Evolutionary conservation across 2,797 vertebrate species (phyloP).

Genomic region (Crypturellus tataupa): DNA sequence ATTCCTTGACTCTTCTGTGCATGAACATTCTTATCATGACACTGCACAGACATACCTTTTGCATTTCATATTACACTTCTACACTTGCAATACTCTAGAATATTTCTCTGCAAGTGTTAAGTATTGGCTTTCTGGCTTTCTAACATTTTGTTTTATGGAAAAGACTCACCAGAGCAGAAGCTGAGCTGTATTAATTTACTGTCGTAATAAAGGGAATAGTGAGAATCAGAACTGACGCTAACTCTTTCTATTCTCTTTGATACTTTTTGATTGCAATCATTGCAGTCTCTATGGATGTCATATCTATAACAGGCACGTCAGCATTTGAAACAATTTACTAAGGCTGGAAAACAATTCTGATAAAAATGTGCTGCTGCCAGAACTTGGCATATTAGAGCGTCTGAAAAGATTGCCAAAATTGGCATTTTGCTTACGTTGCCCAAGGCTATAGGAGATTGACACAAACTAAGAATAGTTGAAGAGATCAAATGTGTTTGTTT

Average conservation of each 20-base stretch:
- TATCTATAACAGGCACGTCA: slow-evolving; percentile 32
- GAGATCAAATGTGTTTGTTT: slow-evolving; percentile 67
- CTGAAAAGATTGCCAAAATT: slow-evolving; percentile 72
- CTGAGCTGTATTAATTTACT: slow-evolving; percentile 44
- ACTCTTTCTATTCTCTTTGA: slow-evolving; percentile 4
- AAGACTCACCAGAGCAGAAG: slow-evolving; percentile 48
- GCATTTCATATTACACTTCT: slow-evolving; percentile 13
- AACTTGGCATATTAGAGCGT: slow-evolving; percentile 71
- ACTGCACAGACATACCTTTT: neutral
- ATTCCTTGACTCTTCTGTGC: neutral
- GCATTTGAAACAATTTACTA: slow-evolving; percentile 59
- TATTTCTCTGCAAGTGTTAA: slow-evolving; percentile 38
- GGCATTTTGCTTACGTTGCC: slow-evolving; percentile 69
- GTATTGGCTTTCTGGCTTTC: neutral
- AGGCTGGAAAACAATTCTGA: slow-evolving; percentile 71
- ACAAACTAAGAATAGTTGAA: slow-evolving; percentile 74
- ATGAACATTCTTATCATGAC: slow-evolving; percentile 24
- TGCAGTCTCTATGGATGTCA: slow-evolving; percentile 31
- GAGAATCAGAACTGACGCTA: slow-evolving; percentile 55
- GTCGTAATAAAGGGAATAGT: slow-evolving; percentile 34
- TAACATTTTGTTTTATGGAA: slow-evolving; percentile 38
- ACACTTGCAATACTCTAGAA: slow-evolving; percentile 24
- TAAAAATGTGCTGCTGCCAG: slow-evolving; percentile 71
- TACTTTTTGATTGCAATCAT: slow-evolving; percentile 63
- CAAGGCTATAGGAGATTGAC: slow-evolving; percentile 60